These are phyloP conservation scores for Paramormyrops hopkinsi DNA, from an alignment of 2,797 vertebrate species.

Conservation along the genomic window DNA sequence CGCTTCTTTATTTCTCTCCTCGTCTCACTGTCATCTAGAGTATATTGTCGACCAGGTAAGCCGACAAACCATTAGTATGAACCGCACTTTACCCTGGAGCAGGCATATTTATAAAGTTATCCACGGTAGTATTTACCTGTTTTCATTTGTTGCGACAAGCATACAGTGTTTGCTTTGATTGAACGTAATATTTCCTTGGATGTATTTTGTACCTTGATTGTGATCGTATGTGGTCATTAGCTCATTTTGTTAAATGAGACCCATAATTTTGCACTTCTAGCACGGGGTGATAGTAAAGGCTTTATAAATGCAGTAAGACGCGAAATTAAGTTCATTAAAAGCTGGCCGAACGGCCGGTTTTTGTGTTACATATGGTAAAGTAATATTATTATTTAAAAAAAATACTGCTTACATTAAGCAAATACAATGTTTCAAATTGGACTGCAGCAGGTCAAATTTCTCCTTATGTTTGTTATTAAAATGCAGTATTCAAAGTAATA, in stretches of 20 bases:
- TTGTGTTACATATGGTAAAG: neutral
- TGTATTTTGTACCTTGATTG: neutral
- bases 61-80: neutral
- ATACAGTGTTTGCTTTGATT: neutral
- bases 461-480: neutral
- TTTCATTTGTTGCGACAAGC: neutral
- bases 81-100: neutral
- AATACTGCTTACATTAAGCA: neutral
- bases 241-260: neutral
- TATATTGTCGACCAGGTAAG: conserved; percentile 30
- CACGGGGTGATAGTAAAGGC: neutral
- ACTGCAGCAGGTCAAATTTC: neutral
- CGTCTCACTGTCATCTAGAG: neutral
- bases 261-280: neutral
- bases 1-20: conserved; percentile 9
- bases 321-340: neutral
- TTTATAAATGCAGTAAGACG: neutral
- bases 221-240: neutral
- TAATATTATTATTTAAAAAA: neutral
- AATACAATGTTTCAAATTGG: neutral
- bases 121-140: neutral
- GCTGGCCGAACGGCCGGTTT: neutral
- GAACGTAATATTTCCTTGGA: neutral
- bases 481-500: neutral
- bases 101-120: neutral